Evolutionary conservation across 2,113 vertebrate species (phyloP), one percentile per base, ranked within the genome.

Genomic region (Phaethornis superciliosus): DNA sequence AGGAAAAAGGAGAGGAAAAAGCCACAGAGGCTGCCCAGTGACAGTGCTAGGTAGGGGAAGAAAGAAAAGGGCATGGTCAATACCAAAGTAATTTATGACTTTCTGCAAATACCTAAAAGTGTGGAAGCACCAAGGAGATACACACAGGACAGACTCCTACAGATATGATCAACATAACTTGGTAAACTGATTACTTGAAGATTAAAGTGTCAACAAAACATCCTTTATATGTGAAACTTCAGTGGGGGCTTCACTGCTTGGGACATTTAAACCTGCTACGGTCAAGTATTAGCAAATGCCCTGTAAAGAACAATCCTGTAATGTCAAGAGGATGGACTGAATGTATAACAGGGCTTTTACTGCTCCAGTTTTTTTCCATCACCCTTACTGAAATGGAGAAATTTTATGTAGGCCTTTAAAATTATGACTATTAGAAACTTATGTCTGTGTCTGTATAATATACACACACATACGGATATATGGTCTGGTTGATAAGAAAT

Each of bases 291-390:
- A 86, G 52, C 68, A 95, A 93, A 74, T 83, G 78, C 35, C 71
- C 88, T 85, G 47, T 40, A 83, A 71, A 75, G 85, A 95, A 85
- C 76, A 83, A 88, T 90, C 65, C 69, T 82, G 74, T 67, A 82
- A 76, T 9, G 28, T 83, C 85, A 70, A 52, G 47, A 89, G 74
- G 85, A 91, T 78, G 64, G 88, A 96, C 82, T 93, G 83, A 68
- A 85, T 93, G 82, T 85, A 26, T 58, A 88, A 91, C 47, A 83
- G 71, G 75, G 77, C 70, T 96, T 96, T 74, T 88, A 71, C 75
- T 89, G 59, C 55, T 95, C 85, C 49, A 67, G 56, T 75, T 95
- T 96, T 96, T 95, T 94, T 94, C 68, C 69, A 93, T 95, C 89
- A 93, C 55, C 47, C 60, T 78, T 94, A 68, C 58, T 1, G 5